Conservation (phyloP, 2,113 vertebrate species). For the Coturnix japonica region DNA sequence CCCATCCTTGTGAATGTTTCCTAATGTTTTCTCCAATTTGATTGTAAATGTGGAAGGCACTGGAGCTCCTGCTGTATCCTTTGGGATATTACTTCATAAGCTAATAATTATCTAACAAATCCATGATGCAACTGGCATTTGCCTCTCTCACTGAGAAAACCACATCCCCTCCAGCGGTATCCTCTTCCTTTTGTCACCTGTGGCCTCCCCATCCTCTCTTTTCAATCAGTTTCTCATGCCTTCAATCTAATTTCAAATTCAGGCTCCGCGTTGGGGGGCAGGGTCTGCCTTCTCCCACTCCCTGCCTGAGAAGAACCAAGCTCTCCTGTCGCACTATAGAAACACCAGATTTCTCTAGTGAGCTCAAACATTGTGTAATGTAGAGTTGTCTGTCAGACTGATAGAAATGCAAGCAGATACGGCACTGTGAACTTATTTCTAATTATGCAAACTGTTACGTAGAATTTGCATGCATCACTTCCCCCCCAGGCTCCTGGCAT, state of each 20-base stretch:
- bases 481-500: conserved; percentile 25
- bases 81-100: conserved; percentile 22
- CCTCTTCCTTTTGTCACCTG: conserved; percentile 48
- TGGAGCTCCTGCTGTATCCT: background rate
- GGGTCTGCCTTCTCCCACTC: background rate
- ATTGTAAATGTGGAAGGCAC: background rate
- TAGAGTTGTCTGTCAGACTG: conserved; percentile 30
- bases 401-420: conserved; percentile 49
- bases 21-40: background rate
- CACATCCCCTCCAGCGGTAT: conserved; percentile 12
- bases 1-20: conserved; percentile 3
- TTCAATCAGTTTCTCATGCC: conserved; percentile 30
- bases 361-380: background rate
- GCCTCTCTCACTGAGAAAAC: conserved; percentile 12
- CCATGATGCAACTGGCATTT: background rate
- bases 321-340: background rate
- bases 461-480: conserved; percentile 20
- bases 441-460: conserved; percentile 45
- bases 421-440: conserved; percentile 19
- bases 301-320: background rate
- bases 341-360: background rate
- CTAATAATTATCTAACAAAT: conserved; percentile 44
- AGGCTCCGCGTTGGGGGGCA: background rate
- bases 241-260: conserved; percentile 38
- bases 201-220: conserved; percentile 25